Evolutionary conservation across 1,140 invertebrate species (phyloP).

Genomic region (Stegodyphus mimosarum): DNA sequence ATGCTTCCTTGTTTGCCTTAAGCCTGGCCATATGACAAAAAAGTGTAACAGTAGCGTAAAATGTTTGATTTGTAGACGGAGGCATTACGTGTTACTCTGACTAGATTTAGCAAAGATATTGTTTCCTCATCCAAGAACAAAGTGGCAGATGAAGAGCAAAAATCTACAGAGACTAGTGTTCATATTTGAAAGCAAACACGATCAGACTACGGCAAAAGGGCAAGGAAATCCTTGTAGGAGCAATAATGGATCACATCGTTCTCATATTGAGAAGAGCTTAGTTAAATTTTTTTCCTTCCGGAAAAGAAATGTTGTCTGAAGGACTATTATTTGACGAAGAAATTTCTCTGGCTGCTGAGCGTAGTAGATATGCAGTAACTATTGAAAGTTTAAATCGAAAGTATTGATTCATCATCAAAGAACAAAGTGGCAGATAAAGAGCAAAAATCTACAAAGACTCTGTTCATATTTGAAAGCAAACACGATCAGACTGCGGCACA

Average conservation of each 20-base stretch:
- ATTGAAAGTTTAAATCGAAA: slow-evolving; percentile 21
- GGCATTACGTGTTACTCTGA: slow-evolving; percentile 17
- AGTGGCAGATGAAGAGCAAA: not conserved
- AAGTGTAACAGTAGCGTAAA: not conserved
- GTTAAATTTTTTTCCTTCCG: slow-evolving; percentile 3
- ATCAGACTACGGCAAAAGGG: slow-evolving; percentile 18
- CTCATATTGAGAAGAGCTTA: slow-evolving; percentile 24
- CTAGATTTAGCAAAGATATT: slow-evolving; percentile 1
- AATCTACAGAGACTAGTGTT: not conserved
- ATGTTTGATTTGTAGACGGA: slow-evolving; percentile 8
- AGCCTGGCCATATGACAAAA: not conserved
- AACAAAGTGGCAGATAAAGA: not conserved
- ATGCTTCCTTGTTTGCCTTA: not conserved
- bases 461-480: slow-evolving; percentile 35
- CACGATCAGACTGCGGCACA: slow-evolving; percentile 14
- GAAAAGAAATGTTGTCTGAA: slow-evolving; percentile 32
- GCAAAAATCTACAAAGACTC: not conserved
- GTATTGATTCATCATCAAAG: not conserved
- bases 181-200: slow-evolving; percentile 25
- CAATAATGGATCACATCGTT: slow-evolving; percentile 27
- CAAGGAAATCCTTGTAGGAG: slow-evolving; percentile 15
- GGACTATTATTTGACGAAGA: slow-evolving; percentile 36
- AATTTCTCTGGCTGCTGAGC: slow-evolving; percentile 10
- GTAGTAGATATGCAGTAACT: slow-evolving; percentile 14
- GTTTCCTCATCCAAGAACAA: not conserved